phyloP scores from a whole-genome alignment of 2,113 vertebrate genomes.

The Pollimyrus isidori region DNA sequence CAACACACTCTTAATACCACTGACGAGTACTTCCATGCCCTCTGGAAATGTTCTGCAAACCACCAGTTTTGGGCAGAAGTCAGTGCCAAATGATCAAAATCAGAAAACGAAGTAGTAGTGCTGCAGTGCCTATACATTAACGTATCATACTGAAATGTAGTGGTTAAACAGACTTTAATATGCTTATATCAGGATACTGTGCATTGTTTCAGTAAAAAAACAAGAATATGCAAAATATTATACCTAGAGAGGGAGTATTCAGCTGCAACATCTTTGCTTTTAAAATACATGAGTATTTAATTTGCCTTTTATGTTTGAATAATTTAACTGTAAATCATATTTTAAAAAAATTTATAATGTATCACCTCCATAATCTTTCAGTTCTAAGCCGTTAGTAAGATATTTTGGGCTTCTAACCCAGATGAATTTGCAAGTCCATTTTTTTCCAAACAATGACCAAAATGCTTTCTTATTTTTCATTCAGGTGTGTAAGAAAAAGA shows the following conservation, averaged over 20 bases:
- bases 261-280: background rate
- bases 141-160: background rate
- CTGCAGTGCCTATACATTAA: background rate
- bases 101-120: background rate
- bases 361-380: background rate
- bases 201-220: background rate
- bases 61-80: background rate
- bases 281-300: background rate
- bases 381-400: background rate
- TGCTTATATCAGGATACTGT: background rate
- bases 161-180: background rate
- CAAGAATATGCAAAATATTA: background rate
- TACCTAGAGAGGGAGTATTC: background rate
- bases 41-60: background rate
- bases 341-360: background rate
- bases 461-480: background rate
- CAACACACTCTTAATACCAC: background rate
- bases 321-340: background rate
- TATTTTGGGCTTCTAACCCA: background rate
- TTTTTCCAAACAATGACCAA: background rate
- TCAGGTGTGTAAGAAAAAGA: background rate
- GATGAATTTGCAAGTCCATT: background rate
- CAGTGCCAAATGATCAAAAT: background rate
- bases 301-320: background rate
- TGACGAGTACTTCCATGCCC: background rate